Evolutionary conservation across 2,797 vertebrate species (phyloP).

Genomic region (Pseudochirops corinnae): DNA sequence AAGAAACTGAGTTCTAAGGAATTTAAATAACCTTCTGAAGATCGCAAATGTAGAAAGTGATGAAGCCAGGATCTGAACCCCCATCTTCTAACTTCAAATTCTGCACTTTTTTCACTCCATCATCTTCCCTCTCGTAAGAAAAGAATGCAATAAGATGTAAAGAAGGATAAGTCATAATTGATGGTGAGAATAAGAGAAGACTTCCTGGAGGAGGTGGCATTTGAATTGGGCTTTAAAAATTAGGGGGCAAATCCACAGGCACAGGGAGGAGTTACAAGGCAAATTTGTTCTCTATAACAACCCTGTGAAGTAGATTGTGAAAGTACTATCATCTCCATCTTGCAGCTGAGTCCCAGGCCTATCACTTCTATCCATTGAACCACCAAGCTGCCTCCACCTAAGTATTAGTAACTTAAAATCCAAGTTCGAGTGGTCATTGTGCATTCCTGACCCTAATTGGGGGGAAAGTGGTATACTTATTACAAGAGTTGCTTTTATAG

Average conservation of each 20-base stretch:
- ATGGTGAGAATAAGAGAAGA: neutral
- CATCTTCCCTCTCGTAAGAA: neutral
- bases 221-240: neutral
- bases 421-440: neutral
- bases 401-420: neutral
- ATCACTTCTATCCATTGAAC: neutral
- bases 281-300: neutral
- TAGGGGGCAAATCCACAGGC: neutral
- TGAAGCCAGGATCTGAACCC: neutral
- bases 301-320: neutral
- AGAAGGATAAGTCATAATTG: neutral
- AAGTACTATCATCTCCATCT: neutral
- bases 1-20: neutral
- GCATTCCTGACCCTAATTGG: neutral
- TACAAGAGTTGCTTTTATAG: neutral
- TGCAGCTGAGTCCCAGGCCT: neutral
- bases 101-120: neutral
- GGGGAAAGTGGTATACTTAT: neutral
- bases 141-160: neutral
- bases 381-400: neutral
- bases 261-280: neutral
- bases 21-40: neutral
- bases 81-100: neutral
- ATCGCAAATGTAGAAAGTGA: neutral
- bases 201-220: neutral